These are phyloP conservation scores for Acyrthosiphon pisum DNA, from an alignment of 1,140 invertebrate genomes.

Conservation along the genomic window DNA sequence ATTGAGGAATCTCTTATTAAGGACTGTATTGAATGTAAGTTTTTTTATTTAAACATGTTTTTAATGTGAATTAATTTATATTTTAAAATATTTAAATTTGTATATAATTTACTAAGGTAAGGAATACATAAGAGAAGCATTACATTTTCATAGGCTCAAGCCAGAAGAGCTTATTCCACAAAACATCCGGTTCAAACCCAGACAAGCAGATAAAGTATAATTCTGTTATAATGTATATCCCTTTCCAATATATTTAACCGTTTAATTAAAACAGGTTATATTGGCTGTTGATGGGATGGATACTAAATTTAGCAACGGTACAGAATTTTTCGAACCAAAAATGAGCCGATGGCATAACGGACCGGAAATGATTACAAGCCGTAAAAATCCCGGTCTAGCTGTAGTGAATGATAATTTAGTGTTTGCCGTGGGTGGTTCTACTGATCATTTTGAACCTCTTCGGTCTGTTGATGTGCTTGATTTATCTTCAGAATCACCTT, in stretches of 20 bases:
- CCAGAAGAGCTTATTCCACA: conserved; percentile 79
- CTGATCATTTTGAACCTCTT: conserved; percentile 72
- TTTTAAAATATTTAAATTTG: not conserved
- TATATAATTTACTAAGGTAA: conserved; percentile 67
- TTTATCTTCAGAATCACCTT: conserved; percentile 67
- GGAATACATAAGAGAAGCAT: conserved; percentile 92
- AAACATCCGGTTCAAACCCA: conserved; percentile 81
- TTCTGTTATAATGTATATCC: not conserved
- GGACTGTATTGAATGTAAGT: conserved; percentile 50
- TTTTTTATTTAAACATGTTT: not conserved
- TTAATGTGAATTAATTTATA: too few relatives aligned
- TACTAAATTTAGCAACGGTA: conserved; percentile 91
- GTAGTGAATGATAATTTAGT: conserved; percentile 68
- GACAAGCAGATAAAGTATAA: conserved; percentile 67
- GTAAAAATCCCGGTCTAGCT: conserved; percentile 76
- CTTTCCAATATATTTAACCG: not conserved
- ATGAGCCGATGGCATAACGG: conserved; percentile 62
- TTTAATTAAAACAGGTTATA: conserved; percentile 69
- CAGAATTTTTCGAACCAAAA: conserved; percentile 86
- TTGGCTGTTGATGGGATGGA: conserved; percentile 94
- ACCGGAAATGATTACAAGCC: conserved; percentile 84
- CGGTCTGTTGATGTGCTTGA: conserved; percentile 74
- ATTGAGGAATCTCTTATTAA: too few relatives aligned
- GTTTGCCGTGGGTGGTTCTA: conserved; percentile 76
- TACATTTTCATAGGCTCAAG: conserved; percentile 90